Evolutionary conservation across 1,140 invertebrate species (phyloP), one percentile per base, ranked within the genome.

Genomic region (Liolophura sinensis): DNA sequence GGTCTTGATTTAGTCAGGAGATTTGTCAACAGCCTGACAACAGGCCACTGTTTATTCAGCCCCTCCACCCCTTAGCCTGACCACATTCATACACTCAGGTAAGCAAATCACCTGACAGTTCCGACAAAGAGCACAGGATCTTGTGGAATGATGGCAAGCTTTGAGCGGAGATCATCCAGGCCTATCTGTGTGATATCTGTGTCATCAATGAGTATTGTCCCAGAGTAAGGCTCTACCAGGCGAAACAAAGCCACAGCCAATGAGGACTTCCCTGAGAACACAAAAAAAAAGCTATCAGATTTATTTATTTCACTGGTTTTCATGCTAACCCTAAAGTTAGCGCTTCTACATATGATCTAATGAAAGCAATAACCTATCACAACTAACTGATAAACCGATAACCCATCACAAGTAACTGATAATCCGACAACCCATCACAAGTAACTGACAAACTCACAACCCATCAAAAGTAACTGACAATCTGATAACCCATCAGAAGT

Each of bases 251-350:
- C 85, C 50, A 88, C 78, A 15, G 87, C 87, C 18, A 89, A 62
- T 7, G 87, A 88, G 1, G 84, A 86, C 69, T 89, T 89, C 16
- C 88, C 87, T 75, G 64, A 91, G 15, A 93, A 93, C 0, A 88
- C 88, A 73, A 88, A 82, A 47, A 92, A 40, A 40, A 93, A 92
- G 64, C 82, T 82, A 58, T 85, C 86, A 9, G 86, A 86, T 69
- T 85, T 63, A 20, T 85, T 85, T 60, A 87, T 78, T 51, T 87
- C 81, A 60, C 82, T 84, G 59, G 87, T 70, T 73, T 86, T 20
- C 52, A 20, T 7, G 24, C 52, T 12, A 54, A 54, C n/a, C n/a
- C 15, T n/a, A 15, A 15, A 51, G n/a, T 51, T 51, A 15, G 50
- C n/a, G 15, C 15, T 51, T 51, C n/a, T 51, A n/a, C n/a, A 15